Base-by-base conservation (phyloP, 2,113 vertebrate genomes). In the Ranitomeya variabilis region DNA sequence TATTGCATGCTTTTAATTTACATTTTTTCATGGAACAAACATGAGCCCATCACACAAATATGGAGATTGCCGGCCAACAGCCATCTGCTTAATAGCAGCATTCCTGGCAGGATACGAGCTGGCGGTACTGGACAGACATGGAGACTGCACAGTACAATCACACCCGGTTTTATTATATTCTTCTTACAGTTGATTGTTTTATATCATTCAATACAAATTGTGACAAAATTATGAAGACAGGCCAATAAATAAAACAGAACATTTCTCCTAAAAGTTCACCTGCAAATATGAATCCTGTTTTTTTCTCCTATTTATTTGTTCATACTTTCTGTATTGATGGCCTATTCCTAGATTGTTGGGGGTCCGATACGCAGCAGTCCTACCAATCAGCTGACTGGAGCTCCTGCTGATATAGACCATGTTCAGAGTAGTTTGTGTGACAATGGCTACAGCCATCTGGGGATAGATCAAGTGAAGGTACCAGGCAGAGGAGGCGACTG, bases 11-110 rank as follows among this genome's bases (percentile, higher is more conserved):
- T 88, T 83, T 88, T 60, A 82, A 74, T 87, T 52, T 88, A 62
- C 69, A 88, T 66, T 77, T 69, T 87, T 81, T 45, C 37, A 7
- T 13, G 55, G 77, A 57, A 80, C 15, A 80, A 66, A 66, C 86
- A 82, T 82, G 79, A 77, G 64, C 45, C 23, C 18, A 82, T 87
- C 60, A 69, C 80, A 73, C 79, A 88, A 52, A 3, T 26, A 83
- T 18, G 71, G 69, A 62, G 14, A 55, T 14, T 19, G 14, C 7
- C 18, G 57, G 55, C 80, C 67, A 88, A 88, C 37, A 57, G 79
- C 45, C 57, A 45, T 88, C 80, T 83, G 57, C 62, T 88, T 26
- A 88, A 76, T 83, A 88, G 31, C 87, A 88, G 13, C 66, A 83
- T 83, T 88, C 87, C 60, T 74, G 31, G 12, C 64, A 51, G 69